phyloP scores from a whole-genome alignment of 2,888 invertebrate genomes.

The Cistogaster globosa region DNA sequence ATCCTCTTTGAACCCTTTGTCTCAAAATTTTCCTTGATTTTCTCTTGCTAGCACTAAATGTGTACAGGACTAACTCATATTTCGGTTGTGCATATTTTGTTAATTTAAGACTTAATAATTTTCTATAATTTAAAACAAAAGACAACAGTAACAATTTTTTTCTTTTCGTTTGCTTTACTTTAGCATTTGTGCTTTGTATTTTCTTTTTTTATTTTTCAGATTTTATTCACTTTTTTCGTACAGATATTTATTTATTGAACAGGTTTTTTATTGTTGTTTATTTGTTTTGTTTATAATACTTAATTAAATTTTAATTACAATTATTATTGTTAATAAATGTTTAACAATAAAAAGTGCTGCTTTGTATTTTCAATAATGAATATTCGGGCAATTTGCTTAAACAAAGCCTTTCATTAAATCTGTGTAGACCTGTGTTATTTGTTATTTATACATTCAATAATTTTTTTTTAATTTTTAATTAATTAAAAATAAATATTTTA shows the following conservation, averaged over 20 bases:
- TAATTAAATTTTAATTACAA: slow-evolving; percentile 35
- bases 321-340: slow-evolving; percentile 1
- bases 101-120: no score
- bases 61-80: no score
- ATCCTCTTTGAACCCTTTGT: no score
- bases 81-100: no score
- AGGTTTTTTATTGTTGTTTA: no score
- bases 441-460: background rate
- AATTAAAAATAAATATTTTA: no score
- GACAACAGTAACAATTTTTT: background rate
- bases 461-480: no score
- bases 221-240: slow-evolving; percentile 25
- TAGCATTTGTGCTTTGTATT: slow-evolving; percentile 40
- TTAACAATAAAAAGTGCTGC: slow-evolving; percentile 36
- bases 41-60: no score
- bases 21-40: no score
- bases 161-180: slow-evolving; percentile 52
- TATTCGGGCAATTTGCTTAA: slow-evolving; percentile 23
- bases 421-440: background rate
- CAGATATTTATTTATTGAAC: slow-evolving; percentile 27
- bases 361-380: slow-evolving; percentile 2
- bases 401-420: slow-evolving; percentile 23
- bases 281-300: slow-evolving; percentile 39
- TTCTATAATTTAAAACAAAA: background rate
- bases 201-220: slow-evolving; percentile 6